phyloP scores from a whole-genome alignment of 2,113 vertebrate species.

The Ailurus styani region DNA sequence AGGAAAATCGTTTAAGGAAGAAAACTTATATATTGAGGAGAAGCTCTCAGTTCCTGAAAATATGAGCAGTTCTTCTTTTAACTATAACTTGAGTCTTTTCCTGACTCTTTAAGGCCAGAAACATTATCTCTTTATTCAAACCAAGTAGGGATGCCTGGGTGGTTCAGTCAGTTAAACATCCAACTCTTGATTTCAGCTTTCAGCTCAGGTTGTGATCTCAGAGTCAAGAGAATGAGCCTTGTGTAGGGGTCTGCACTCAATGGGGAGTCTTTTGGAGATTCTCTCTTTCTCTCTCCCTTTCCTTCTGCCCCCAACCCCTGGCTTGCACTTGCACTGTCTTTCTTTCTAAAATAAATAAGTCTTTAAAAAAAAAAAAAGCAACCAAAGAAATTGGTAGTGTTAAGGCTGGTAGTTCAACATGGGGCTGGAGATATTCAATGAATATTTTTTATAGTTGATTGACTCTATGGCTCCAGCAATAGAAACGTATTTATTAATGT shows the following conservation, averaged over 20 bases:
- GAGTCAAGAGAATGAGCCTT: not conserved
- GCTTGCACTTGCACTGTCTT: not conserved
- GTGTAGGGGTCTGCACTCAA: not conserved
- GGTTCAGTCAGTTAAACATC: not conserved
- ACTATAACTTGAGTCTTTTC: constrained; percentile 17
- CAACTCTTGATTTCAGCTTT: not conserved
- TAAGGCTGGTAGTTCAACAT: not conserved
- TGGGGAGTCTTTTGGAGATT: not conserved
- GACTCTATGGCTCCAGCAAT: not conserved
- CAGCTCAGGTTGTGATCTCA: not conserved
- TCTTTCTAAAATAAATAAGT: not conserved
- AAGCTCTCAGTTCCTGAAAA: constrained; percentile 28
- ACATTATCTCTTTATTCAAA: constrained; percentile 23
- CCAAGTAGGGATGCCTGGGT: not conserved
- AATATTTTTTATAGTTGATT: constrained; percentile 10
- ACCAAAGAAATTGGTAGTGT: not conserved
- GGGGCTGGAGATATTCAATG: not conserved
- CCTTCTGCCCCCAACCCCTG: not conserved
- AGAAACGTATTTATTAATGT: not conserved
- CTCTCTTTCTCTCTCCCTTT: not conserved
- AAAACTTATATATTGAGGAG: not conserved
- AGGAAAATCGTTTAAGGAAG: not conserved
- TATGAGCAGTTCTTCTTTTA: not conserved
- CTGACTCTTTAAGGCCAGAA: not conserved
- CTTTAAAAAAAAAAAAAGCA: not conserved